Evolutionary conservation across 1,140 invertebrate genomes (phyloP), one percentile per base, ranked within the genome.

Genomic region (Acromyrmex charruanus): DNA sequence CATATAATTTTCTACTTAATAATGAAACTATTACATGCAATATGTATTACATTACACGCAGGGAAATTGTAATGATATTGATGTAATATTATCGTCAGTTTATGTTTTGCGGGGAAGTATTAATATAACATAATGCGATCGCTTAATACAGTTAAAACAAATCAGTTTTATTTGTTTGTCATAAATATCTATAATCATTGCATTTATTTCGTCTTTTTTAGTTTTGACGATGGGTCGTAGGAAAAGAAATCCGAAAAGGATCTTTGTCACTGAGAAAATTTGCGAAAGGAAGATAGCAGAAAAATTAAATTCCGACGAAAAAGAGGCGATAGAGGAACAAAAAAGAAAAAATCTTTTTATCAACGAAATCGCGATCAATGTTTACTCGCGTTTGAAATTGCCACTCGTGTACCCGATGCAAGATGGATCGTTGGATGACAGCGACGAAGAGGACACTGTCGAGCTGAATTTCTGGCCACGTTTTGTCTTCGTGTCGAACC

Each of bases 391-490:
- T 44, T 35, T 94, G 16, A 63, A 10, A n/a, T 77, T 88, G n/a
- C 88, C 89, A 16, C 59, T 90, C 1, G 79, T 87, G 44, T 35
- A 35, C 0, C 14, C 69, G n/a, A 84, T 5, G 53, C n/a, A 25
- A 6, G 16, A 3, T 51, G 31, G 16, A 12, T 12, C 31, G 2
- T 77, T 58, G 66, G 81, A 90, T 44, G 89, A 88, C 5, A 88
- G 66, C 44, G 90, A 92, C 25, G 92, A 91, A 9, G 92, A 93
- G 39, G 14, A 89, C 1, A 80, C 82, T 0, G 31, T 95, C 0
- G 93, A 93, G 58, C 88, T 95, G 59, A 92, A 93, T 9, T 93
- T 95, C 28, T 91, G 90, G 18, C 94, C 94, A 0, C 92, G 95
- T 44, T 87, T 90, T 49, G 91, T 94, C 68, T 95, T 91, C 61